Percentiles rank a stretch among this genome's conserved stretches.
Evolutionary conservation across 2,113 vertebrate genomes (phyloP).

Genomic region (Hipposideros armiger): DNA sequence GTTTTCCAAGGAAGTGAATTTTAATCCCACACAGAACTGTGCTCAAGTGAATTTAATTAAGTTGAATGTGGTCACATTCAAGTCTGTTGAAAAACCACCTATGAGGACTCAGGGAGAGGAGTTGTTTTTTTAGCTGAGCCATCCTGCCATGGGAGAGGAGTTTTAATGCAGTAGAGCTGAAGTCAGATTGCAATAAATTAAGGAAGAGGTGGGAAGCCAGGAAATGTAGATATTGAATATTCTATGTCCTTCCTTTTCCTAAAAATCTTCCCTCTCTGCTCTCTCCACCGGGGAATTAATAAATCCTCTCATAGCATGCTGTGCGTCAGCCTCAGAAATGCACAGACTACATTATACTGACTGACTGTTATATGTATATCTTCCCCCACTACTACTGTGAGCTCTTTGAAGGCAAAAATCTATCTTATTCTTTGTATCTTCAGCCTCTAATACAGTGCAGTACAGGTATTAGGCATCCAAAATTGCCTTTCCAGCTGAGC

Average conservation of each 20-base stretch:
- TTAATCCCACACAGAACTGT: neutral
- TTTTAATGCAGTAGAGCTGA: neutral
- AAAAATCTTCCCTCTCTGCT: neutral
- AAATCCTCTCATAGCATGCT: neutral
- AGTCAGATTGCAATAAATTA: neutral
- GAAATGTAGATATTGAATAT: neutral
- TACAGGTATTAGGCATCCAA: neutral
- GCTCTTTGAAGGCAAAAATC: neutral
- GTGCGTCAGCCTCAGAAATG: no score
- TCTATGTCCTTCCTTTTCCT: neutral
- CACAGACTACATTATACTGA: no score
- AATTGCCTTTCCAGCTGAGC: neutral
- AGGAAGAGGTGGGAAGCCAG: neutral
- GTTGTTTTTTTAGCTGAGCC: no score
- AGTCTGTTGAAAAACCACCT: neutral
- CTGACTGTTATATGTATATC: no score
- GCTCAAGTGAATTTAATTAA: neutral
- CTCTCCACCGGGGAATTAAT: rapidly evolving
- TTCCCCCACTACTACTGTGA: neutral
- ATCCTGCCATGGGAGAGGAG: neutral
- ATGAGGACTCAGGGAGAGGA: neutral
- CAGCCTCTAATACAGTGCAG: neutral
- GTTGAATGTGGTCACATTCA: neutral
- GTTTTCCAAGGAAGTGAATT: neutral
- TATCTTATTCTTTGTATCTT: neutral